Percentiles rank a stretch among this genome's conserved stretches.
Conservation (phyloP, 2,113 vertebrate species). For the Lamprotornis superbus region DNA sequence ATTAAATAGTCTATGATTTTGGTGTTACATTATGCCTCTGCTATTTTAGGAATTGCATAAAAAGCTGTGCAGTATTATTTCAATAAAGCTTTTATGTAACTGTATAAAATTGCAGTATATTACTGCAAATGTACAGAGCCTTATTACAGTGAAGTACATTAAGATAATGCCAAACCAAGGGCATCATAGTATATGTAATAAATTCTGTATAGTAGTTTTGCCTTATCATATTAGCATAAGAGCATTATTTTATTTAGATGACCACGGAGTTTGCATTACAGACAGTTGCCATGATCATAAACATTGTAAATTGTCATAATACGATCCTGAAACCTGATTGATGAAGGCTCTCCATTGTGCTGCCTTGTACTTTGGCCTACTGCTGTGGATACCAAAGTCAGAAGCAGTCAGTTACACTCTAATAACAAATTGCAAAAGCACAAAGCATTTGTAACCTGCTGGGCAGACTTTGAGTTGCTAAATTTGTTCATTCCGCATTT, state of each 20-base stretch:
- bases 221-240: slow-evolving; percentile 37
- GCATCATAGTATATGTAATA: slow-evolving; percentile 24
- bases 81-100: slow-evolving; percentile 39
- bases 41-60: slow-evolving; percentile 45
- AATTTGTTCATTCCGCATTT: not conserved
- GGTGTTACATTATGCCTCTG: not conserved
- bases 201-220: slow-evolving; percentile 18
- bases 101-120: slow-evolving; percentile 44
- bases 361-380: not conserved
- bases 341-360: not conserved
- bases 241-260: slow-evolving; percentile 56
- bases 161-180: slow-evolving; percentile 49
- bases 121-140: slow-evolving; percentile 9
- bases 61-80: slow-evolving; percentile 35
- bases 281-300: slow-evolving; percentile 35
- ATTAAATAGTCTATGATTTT: slow-evolving; percentile 28
- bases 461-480: slow-evolving; percentile 6
- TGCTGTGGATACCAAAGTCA: not conserved
- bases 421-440: not conserved
- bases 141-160: slow-evolving; percentile 30
- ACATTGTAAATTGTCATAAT: slow-evolving; percentile 35
- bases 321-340: slow-evolving; percentile 15
- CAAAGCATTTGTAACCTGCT: not conserved
- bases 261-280: slow-evolving; percentile 13
- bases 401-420: not conserved